A percentile compares a stretch with the other conserved stretches of the same genome.
phyloP scores from a whole-genome alignment of 2,888 invertebrate genomes.

The Trachelus iudaicus region DNA sequence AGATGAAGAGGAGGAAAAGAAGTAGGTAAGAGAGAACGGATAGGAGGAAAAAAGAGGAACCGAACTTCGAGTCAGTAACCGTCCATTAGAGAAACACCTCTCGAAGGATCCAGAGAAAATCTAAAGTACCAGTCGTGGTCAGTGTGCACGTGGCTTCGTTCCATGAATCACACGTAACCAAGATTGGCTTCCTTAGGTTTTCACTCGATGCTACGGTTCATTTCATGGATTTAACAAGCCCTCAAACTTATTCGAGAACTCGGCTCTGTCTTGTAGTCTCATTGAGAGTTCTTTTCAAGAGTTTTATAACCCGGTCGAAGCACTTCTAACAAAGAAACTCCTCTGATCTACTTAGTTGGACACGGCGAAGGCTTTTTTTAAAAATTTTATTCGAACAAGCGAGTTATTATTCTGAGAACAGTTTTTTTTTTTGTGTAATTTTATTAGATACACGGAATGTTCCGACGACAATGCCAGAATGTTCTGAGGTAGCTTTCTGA shows the following conservation, averaged over 20 bases:
- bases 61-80: neutral
- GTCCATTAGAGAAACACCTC: neutral
- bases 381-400: neutral
- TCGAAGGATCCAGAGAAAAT: neutral
- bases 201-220: neutral
- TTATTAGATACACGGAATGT: neutral
- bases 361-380: neutral
- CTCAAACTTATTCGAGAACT: neutral
- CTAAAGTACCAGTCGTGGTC: neutral
- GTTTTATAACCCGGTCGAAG: neutral
- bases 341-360: neutral
- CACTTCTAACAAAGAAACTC: conserved; percentile 4
- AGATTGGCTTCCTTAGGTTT: neutral
- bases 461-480: neutral
- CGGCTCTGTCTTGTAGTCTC: conserved; percentile 4
- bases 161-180: neutral
- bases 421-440: neutral
- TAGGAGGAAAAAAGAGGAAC: neutral
- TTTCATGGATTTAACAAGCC: conserved; percentile 10
- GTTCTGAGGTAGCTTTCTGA: too few relatives aligned
- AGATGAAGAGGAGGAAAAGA: neutral
- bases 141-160: neutral
- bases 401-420: neutral
- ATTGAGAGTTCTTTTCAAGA: neutral
- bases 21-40: neutral